phyloP scores from a whole-genome alignment of 2,888 invertebrate genomes.

The Teleiodes luculella region DNA sequence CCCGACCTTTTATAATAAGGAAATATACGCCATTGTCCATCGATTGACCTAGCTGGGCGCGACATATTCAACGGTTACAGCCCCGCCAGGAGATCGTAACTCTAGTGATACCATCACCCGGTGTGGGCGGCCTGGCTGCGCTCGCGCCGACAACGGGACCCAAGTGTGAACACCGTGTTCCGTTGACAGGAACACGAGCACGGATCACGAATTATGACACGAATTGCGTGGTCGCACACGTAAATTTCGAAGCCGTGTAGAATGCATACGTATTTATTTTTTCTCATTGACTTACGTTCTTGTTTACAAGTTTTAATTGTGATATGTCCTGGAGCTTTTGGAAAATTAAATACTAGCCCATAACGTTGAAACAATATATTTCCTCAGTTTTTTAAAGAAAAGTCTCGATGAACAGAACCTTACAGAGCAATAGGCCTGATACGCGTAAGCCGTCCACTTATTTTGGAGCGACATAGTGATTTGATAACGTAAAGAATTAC shows the following conservation, averaged over 20 bases:
- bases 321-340: too few species aligned
- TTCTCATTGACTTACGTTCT: not conserved
- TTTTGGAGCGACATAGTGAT: too few species aligned
- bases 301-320: too few species aligned
- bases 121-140: slow-evolving; percentile 31
- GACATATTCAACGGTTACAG: slow-evolving; percentile 30
- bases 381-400: too few species aligned
- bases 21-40: slow-evolving; percentile 20
- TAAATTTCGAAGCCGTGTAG: slow-evolving; percentile 36
- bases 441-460: too few species aligned
- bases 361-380: too few species aligned
- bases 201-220: slow-evolving; percentile 49
- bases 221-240: slow-evolving; percentile 33
- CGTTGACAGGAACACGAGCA: slow-evolving; percentile 43
- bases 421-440: too few species aligned
- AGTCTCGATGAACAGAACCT: too few species aligned
- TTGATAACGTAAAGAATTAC: too few species aligned
- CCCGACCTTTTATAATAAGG: too few species aligned
- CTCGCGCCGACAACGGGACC: slow-evolving; percentile 19
- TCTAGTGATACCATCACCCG: slow-evolving; percentile 37
- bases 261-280: too few species aligned
- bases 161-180: slow-evolving; percentile 27
- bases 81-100: slow-evolving; percentile 38
- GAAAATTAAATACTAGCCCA: too few species aligned
- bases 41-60: not conserved